Evolutionary conservation across 2,797 vertebrate genomes (phyloP), one percentile per base, ranked within the genome.

Genomic region (Gallinago stenura): DNA sequence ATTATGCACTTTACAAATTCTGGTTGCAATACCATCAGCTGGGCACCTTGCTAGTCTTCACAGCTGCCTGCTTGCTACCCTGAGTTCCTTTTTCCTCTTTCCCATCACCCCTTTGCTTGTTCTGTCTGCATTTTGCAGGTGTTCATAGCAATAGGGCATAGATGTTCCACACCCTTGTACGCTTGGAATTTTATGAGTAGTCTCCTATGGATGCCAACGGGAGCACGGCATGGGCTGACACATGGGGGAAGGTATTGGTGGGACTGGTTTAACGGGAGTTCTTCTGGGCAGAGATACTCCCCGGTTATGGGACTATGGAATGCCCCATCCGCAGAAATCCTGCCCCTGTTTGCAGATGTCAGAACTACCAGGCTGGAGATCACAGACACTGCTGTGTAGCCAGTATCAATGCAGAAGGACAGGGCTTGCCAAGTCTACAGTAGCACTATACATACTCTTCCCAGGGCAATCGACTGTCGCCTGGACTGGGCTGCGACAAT

Each of bases 31-130:
- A 28, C 46, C 51, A 66, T 85, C 82, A 58, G 51, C 81, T 77
- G 86, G 62, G 77, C 79, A 41, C n/a, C 6, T 30, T 54, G 12
- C n/a, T 89, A 30, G 35, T 66, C 76, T 93, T 93, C 11, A 2
- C 58, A 90, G 71, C 81, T 94, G 56, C 66, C 76, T 90, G 45
- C 68, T 87, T 83, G 72, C 90, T 61, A 21, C 64, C 4, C 0
- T 68, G 82, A 90, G 94, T 95, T 95, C 96, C 66, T 90, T 90
- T 94, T 95, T 91, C 60, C 39, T 93, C 83, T 76, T 91, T 64
- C 68, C 75, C 8, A 4, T 71, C 80, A 87, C 39, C 57, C 64
- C n/a, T 75, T 95, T 87, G n/a, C 62, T 93, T 78, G 31, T 61
- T 83, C 45, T 66, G 66, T 41, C 76, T 90, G 91, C 84, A 56